phyloP scores from a whole-genome alignment of 2,888 invertebrate genomes.

The Ctenicera cuprea region DNA sequence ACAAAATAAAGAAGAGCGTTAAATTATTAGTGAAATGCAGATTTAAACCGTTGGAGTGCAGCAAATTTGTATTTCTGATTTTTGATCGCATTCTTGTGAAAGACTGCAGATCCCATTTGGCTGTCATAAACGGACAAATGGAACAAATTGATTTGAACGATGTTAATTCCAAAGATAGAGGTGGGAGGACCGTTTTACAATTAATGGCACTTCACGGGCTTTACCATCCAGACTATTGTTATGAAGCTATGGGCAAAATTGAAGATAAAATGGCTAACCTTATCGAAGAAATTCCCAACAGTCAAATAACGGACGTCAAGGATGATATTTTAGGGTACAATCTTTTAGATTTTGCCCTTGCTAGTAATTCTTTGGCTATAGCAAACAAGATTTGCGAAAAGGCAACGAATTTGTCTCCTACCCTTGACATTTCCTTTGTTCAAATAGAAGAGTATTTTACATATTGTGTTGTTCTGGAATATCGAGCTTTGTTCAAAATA shows the following conservation, averaged over 20 bases:
- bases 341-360: slow-evolving; percentile 17
- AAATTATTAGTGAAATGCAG: background rate
- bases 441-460: background rate
- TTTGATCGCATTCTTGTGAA: slow-evolving; percentile 23
- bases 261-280: background rate
- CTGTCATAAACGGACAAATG: slow-evolving; percentile 6
- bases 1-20: background rate
- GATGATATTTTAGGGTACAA: slow-evolving; percentile 11
- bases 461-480: background rate
- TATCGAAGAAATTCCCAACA: background rate
- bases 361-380: background rate
- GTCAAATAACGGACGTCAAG: background rate
- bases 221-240: background rate
- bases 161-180: background rate
- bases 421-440: too few relatives aligned
- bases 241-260: background rate
- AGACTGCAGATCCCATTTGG: background rate
- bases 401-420: background rate
- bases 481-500: background rate
- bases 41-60: background rate
- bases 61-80: slow-evolving; percentile 4
- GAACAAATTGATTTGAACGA: background rate
- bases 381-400: slow-evolving; percentile 31
- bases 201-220: background rate
- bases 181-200: slow-evolving; percentile 14